phyloP scores from a whole-genome alignment of 2,888 invertebrate species.

The Drosophila merina region DNA sequence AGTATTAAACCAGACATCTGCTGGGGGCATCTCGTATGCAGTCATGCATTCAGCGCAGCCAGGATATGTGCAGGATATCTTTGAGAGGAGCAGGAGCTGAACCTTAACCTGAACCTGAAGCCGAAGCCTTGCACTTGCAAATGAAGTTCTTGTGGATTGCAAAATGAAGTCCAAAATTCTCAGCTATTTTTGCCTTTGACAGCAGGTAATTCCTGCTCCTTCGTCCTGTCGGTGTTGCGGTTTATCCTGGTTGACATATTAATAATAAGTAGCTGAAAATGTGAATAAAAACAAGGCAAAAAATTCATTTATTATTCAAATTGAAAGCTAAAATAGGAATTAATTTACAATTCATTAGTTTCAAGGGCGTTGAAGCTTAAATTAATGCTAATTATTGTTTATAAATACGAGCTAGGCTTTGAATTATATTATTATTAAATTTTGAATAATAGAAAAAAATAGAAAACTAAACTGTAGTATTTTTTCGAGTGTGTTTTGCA shows the following conservation, averaged over 20 bases:
- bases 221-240: neutral
- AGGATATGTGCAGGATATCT: neutral
- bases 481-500: neutral
- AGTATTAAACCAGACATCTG: slow-evolving; percentile 58
- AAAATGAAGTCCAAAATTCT: slow-evolving; percentile 66
- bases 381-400: neutral
- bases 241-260: neutral
- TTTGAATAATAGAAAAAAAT: neutral
- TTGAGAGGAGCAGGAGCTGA: neutral
- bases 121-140: slow-evolving; percentile 56
- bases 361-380: neutral
- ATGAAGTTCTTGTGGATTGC: slow-evolving; percentile 72
- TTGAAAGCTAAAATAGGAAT: neutral
- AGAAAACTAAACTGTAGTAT: neutral
- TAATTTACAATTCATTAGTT: neutral
- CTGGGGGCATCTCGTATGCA: slow-evolving; percentile 42
- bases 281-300: neutral
- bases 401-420: too few relatives aligned
- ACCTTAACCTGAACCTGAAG: neutral
- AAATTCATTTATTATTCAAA: neutral
- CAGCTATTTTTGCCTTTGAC: slow-evolving; percentile 64
- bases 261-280: neutral
- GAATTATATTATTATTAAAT: too few relatives aligned
- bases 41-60: slow-evolving; percentile 27
- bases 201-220: slow-evolving; percentile 16